Conservation (phyloP, 2,797 vertebrate genomes). For the Schizopygopsis pylzovi region DNA sequence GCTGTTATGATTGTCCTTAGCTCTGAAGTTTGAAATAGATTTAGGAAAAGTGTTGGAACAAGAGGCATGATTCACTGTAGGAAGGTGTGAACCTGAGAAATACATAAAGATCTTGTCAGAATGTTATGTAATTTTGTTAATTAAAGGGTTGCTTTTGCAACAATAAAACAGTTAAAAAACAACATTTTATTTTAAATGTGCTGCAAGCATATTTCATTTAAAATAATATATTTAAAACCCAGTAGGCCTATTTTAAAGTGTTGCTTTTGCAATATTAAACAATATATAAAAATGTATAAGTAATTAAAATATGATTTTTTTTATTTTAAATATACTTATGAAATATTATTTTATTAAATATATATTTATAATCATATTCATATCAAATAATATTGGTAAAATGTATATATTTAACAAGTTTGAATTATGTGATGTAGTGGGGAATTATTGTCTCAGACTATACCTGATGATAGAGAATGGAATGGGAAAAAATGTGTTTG, state of each 20-base stretch:
- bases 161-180: not conserved
- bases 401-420: not conserved
- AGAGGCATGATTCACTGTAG: conserved; percentile 7
- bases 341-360: too few relatives aligned
- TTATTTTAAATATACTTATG: not conserved
- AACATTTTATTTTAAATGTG: not conserved
- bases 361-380: too few relatives aligned
- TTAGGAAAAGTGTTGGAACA: not conserved
- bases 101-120: not conserved
- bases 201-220: not conserved
- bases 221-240: not conserved
- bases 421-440: not conserved
- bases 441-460: not conserved
- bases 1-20: conserved; percentile 16
- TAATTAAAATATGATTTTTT: not conserved
- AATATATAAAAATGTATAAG: not conserved
- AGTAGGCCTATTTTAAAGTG: not conserved
- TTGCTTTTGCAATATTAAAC: not conserved
- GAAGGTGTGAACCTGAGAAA: conserved; percentile 25
- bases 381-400: not conserved
- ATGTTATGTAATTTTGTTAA: not conserved
- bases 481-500: not conserved
- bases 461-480: not conserved
- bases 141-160: not conserved
- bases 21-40: conserved; percentile 1